Evolutionary conservation across 2,888 invertebrate species (phyloP), one percentile per base, ranked within the genome.

Genomic region (Agrochola macilenta): DNA sequence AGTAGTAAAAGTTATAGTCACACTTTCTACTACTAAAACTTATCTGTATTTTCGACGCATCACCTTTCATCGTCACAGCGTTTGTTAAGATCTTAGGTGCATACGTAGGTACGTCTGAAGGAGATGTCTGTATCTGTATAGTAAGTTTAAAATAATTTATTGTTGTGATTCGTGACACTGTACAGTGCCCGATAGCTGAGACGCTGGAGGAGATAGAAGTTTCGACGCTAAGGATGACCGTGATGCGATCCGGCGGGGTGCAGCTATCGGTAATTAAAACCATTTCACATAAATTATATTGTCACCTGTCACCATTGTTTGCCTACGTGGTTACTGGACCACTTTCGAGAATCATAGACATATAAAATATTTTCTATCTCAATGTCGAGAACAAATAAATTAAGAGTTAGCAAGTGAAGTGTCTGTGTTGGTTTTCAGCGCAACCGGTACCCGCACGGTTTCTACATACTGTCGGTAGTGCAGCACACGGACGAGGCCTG

Each of bases 121-220:
- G 20, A 65, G 39, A 52, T 23, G 9, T 35, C n/a, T 39, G 39
- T 46, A 26, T 26, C 17, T n/a, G 43, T 43, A 26, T 52, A 52
- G 11, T 69, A 20, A 46, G 30, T 46, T 17, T 4, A n/a, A n/a
- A 39, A 57, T 39, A 7, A 20, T 26, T n/a, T 2, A 69, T 17
- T 30, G 17, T 26, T 30, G 12, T 39, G 4, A 43, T 46, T 61
- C 20, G n/a, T 72, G 26, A 54, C n/a, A 68, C 39, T 79, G 64
- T 30, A 30, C 93, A 96, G 96, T 96, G 96, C 78, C 96, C 96
- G 2, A 93, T 96, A 74, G 89, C 91, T 73, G 93, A 96, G 87
- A 92, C 93, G 26, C 60, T 90, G 78, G 82, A 85, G 3, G 92
- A 91, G 23, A 83, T 93, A 35, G 83, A 87, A 69, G 68, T 69